A percentile compares a stretch with the other conserved stretches of the same genome.
phyloP scores from a whole-genome alignment of 1,140 invertebrate species.

The Heliconius hewitsoni region DNA sequence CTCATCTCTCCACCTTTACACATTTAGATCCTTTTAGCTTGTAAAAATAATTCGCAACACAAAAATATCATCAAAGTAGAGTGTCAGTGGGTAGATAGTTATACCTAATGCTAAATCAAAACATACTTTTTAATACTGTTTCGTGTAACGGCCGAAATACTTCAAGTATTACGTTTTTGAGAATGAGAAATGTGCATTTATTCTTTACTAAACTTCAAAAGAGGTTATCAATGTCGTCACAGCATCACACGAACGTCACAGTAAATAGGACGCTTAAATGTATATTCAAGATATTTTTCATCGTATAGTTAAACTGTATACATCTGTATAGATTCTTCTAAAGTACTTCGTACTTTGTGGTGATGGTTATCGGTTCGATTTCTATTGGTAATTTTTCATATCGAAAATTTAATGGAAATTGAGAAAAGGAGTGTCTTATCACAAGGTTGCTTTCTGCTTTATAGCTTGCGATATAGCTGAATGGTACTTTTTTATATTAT shows the following conservation, averaged over 20 bases:
- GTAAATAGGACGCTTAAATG: neutral
- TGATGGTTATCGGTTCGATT: too few relatives aligned
- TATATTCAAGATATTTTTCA: neutral
- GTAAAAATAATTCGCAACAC: constrained; percentile 16
- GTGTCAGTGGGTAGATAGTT: constrained; percentile 22
- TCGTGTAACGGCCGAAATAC: constrained; percentile 13
- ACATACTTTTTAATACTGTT: constrained; percentile 16
- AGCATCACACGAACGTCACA: neutral
- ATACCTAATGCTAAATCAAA: constrained; percentile 26
- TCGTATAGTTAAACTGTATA: neutral
- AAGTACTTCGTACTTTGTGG: too few relatives aligned
- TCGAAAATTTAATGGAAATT: too few relatives aligned
- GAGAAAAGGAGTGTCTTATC: too few relatives aligned
- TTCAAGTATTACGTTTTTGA: constrained; percentile 12
- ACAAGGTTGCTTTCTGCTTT: too few relatives aligned
- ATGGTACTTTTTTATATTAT: too few relatives aligned
- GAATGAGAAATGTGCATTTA: constrained; percentile 2
- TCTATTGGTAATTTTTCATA: too few relatives aligned
- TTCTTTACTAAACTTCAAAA: neutral
- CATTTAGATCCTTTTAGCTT: constrained; percentile 5
- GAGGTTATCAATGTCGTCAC: constrained; percentile 8
- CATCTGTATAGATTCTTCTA: too few relatives aligned
- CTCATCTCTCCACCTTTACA: neutral
- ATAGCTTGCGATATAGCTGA: too few relatives aligned
- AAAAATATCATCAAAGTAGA: constrained; percentile 25